Evolutionary conservation across 2,797 vertebrate genomes (phyloP).

Genomic region (Trachurus trachurus): DNA sequence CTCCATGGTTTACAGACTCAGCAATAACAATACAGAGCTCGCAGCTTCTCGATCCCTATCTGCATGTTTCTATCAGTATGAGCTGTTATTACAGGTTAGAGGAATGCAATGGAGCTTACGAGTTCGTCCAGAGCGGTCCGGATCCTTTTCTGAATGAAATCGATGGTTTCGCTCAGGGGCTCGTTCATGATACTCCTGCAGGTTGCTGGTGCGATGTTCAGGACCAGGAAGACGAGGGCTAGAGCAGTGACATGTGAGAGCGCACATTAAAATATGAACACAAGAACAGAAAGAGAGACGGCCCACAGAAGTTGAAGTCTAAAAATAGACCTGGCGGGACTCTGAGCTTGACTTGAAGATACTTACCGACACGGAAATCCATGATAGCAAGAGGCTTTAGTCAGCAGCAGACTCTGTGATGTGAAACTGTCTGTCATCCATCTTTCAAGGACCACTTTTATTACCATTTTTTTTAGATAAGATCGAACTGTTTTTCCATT

Average conservation of each 20-base stretch:
- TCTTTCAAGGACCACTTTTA: constrained; percentile 57
- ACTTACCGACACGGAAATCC: constrained; percentile 53
- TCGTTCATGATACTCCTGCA: rapidly evolving
- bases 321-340: neutral
- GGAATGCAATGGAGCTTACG: constrained; percentile 10
- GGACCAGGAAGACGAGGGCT: constrained; percentile 43
- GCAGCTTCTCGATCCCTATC: neutral
- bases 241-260: constrained; percentile 3
- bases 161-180: rapidly evolving
- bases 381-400: constrained; percentile 28
- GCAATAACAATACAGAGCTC: neutral
- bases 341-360: neutral
- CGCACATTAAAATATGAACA: neutral
- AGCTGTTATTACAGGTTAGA: neutral
- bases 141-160: rapidly evolving
- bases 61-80: neutral
- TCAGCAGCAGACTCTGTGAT: constrained; percentile 1
- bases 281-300: constrained; percentile 6
- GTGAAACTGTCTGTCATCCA: constrained; percentile 27
- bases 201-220: constrained; percentile 14
- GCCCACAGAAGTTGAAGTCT: neutral
- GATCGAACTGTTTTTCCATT: constrained; percentile 13
- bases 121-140: rapidly evolving
- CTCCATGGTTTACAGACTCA: neutral
- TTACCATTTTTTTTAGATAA: constrained; percentile 54